phyloP scores from a whole-genome alignment of 1,140 invertebrate genomes.

The Trigoniulus corallinus region DNA sequence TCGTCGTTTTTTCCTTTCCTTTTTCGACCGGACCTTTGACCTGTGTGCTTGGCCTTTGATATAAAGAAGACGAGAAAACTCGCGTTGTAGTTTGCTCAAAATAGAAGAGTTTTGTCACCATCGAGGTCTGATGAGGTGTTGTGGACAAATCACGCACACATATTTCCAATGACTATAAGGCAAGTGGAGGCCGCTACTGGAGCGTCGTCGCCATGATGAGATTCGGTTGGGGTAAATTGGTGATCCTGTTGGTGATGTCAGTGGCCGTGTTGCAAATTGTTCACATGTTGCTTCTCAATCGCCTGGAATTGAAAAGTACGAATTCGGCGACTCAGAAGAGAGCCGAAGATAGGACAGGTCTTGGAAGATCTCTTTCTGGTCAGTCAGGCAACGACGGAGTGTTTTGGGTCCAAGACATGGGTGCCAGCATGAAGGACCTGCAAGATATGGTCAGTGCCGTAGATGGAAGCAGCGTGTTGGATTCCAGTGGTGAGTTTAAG shows the following conservation, averaged over 20 bases:
- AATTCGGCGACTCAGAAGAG: slow-evolving; percentile 12
- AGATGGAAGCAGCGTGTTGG: slow-evolving; percentile 24
- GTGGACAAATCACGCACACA: too few species aligned
- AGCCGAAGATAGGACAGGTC: background rate
- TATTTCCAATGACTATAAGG: too few species aligned
- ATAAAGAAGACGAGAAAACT: too few species aligned
- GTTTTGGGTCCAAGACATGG: background rate
- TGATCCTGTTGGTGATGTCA: slow-evolving; percentile 23
- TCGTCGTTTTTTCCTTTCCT: too few species aligned
- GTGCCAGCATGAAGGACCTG: slow-evolving; percentile 8
- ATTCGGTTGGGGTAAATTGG: slow-evolving; percentile 17
- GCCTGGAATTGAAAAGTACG: slow-evolving; percentile 19
- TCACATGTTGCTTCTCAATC: slow-evolving; percentile 29
- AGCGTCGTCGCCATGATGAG: slow-evolving; percentile 3
- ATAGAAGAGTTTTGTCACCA: too few species aligned
- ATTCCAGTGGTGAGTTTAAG: slow-evolving; percentile 28
- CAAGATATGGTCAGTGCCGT: slow-evolving; percentile 18
- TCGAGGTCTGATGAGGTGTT: too few species aligned
- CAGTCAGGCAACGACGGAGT: background rate
- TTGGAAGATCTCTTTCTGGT: background rate
- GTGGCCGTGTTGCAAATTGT: slow-evolving; percentile 28
- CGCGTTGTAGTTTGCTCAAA: too few species aligned
- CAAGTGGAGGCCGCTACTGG: too few species aligned
- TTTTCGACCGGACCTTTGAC: too few species aligned
- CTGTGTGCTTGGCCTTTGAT: too few species aligned